Base-by-base conservation (phyloP, 2,888 invertebrate genomes). In the Chelonus formosanus region DNA sequence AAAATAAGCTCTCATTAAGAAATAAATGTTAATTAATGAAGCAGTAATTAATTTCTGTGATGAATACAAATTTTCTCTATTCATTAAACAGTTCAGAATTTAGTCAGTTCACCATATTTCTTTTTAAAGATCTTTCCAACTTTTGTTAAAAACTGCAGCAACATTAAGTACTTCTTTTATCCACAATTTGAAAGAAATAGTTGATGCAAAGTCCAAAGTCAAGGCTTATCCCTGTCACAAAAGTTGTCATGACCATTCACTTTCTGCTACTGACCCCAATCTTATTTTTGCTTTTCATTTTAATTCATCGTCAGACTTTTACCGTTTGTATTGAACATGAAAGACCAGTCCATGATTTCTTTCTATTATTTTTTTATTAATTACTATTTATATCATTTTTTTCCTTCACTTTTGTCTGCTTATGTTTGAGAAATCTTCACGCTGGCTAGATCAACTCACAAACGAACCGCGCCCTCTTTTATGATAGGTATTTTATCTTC, bases 211-310 rank as follows among this genome's bases (percentile, higher is more conserved):
- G 44, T 10, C 55, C 68, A 68, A 67, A 68, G 72, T 72, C 70
- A 70, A 68, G 69, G 8, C 53, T 52, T 44, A 8, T 54, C 35
- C 20, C 8, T 59, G 34, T 36, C 31, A 31, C 45, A 35, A 54
- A 47, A 58, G 43, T 44, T 43, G 35, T 43, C n/a, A 43, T 10
- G 73, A 71, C 76, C 77, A 78, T 78, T 80, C 79, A 77, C 80
- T 80, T 80, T 80, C 78, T 73, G 76, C 72, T 58, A 71, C 67
- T 75, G 78, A 79, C 78, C 80, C 67, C 70, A 74, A 76, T 79
- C 71, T 59, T 48, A 59, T 69, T 68, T 20, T 68, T 66, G 64
- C 69, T 74, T 74, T 75, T 75, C 73, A 68, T 71, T 72, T 73
- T 64, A 72, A 61, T 68, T 47, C 60, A 48, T 53, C 62, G 20